Percentiles rank a stretch among this genome's conserved stretches.
Evolutionary conservation across 2,113 vertebrate genomes (phyloP).

Genomic region (Brachirus orientalis): DNA sequence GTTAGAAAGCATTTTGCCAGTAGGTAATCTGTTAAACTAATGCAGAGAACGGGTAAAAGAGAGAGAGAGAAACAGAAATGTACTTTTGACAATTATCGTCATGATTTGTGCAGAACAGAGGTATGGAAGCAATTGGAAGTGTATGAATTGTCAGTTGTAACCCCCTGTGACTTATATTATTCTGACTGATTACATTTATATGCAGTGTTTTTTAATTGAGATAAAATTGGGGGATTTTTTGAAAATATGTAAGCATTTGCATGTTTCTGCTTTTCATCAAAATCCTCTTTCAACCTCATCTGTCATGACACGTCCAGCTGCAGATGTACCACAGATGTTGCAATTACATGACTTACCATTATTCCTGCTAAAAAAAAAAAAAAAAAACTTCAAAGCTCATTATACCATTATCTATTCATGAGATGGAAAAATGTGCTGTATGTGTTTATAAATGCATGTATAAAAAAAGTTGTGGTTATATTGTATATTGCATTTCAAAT

Average conservation of each 20-base stretch:
- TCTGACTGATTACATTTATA: no score
- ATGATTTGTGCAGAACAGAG: no score
- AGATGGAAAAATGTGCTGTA: neutral
- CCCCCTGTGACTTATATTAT: neutral
- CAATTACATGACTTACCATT: neutral
- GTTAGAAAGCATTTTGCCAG: no score
- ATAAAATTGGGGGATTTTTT: no score
- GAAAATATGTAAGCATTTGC: no score
- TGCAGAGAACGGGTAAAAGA: no score
- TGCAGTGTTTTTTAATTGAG: no score
- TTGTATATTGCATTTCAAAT: neutral
- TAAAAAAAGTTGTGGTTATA: neutral
- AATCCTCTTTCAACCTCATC: no score
- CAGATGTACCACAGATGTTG: slow-evolving; percentile 21
- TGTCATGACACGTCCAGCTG: neutral
- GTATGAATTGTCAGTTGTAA: slow-evolving; percentile 1
- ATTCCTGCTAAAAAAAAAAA: neutral
- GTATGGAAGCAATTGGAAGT: neutral
- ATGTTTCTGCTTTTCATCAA: no score
- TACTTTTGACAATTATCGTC: no score
- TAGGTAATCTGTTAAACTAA: no score
- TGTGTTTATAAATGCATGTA: neutral
- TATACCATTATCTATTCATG: neutral
- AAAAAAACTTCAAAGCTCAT: neutral
- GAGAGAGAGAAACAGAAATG: no score